These are phyloP conservation scores for Oophaga sylvatica DNA, from an alignment of 2,797 vertebrate genomes.

Conservation along the genomic window DNA sequence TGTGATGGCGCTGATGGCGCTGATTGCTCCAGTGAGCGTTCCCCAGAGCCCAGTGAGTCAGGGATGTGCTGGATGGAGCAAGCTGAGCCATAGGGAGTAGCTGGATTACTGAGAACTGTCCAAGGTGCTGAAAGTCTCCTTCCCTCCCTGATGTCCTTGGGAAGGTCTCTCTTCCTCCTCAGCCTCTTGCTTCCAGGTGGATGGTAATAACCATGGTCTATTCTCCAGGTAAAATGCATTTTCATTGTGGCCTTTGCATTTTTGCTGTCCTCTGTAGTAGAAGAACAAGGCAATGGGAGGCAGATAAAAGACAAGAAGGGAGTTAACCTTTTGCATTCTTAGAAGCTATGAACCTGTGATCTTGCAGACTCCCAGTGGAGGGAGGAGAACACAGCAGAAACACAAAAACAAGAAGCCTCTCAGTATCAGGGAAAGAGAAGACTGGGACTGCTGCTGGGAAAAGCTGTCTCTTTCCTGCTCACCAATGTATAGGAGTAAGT, in stretches of 20 bases:
- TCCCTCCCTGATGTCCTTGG: not conserved
- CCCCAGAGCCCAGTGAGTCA: constrained; percentile 58
- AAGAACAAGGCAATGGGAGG: constrained; percentile 15
- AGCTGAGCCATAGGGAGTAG: constrained; percentile 57
- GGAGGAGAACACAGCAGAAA: constrained; percentile 46
- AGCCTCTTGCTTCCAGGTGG: constrained; percentile 39
- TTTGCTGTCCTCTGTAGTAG: constrained; percentile 23
- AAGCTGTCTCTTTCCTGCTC: constrained; percentile 28
- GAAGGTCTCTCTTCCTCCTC: constrained; percentile 15
- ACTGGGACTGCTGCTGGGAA: constrained; percentile 16
- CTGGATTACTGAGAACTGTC: constrained; percentile 65
- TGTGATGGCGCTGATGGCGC: constrained; percentile 50
- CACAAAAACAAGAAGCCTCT: constrained; percentile 35
- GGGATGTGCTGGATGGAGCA: constrained; percentile 64
- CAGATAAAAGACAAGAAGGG: constrained; percentile 24
- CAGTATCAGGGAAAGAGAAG: constrained; percentile 3
- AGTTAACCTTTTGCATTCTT: constrained; percentile 42
- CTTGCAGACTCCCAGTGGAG: constrained; percentile 45
- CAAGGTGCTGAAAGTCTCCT: constrained; percentile 66
- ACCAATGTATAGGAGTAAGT: constrained; percentile 56
- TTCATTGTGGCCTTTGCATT: constrained; percentile 33
- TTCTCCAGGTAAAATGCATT: constrained; percentile 68
- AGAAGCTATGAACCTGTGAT: constrained; percentile 36
- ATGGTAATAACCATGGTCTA: constrained; percentile 69
- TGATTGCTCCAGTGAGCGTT: constrained; percentile 49